Evolutionary conservation across 2,113 vertebrate species (phyloP), one percentile per base, ranked within the genome.

Genomic region (Aleadryas rufinucha): DNA sequence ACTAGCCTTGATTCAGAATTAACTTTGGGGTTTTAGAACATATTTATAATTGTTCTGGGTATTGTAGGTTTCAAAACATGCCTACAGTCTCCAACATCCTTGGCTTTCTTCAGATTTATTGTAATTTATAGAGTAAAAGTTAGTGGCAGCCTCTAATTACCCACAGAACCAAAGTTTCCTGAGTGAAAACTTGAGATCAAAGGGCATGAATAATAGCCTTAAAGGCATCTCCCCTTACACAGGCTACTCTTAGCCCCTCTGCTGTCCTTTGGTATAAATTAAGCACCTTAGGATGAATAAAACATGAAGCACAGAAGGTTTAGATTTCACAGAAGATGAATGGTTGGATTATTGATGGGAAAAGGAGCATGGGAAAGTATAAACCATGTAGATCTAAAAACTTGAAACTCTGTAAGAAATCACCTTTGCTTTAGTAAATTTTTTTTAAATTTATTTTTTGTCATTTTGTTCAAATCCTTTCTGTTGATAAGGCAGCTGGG

Each of bases 261-360:
- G 94, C 85, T 95, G 87, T 95, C 86, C 63, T 96, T 97, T 93
- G 82, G 94, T 94, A 94, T 95, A 96, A 97, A 94, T 96, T 97
- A 97, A 81, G 95, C 90, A 97, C 89, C 89, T 97, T 97, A 93
- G 95, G 94, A 96, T 97, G 85, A 96, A 94, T 96, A 97, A 95
- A 97, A 96, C 89, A 97, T 96, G 74, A 97, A 95, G 68, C 87
- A 89, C 89, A 93, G 69, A 97, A 98, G 90, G 80, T 93, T 96
- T 97, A 93, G 82, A 74, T 96, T 97, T 97, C 83, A 92, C 66
- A 89, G 95, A 85, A 97, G 93, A 91, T 91, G 65, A 96, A 84
- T 95, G 45, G 91, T 83, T 97, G 80, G 92, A 57, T 97, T 97
- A 93, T 96, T 95, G 70, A 92, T 96, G 78, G 57, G 72, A 83